Base-by-base conservation (phyloP, 2,113 vertebrate genomes). In the Tricholaema leucomelas region DNA sequence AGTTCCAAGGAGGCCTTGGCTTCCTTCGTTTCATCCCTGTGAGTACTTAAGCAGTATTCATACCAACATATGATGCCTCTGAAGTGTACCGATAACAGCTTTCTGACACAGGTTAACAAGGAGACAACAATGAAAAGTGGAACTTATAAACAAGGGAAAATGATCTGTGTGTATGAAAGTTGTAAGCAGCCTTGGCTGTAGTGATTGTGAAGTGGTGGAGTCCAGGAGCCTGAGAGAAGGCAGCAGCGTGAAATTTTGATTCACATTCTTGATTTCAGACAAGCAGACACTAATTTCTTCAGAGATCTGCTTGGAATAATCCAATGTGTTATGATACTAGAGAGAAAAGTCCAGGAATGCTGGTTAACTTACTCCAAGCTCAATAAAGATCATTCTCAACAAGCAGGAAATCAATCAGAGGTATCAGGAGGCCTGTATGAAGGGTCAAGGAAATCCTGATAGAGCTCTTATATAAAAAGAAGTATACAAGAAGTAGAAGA, bases 301-400 rank as follows among this genome's bases (percentile, higher is more conserved):
- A 63, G 36, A 59, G 14, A 31, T 20, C 7, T 59, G 9, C 6
- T 9, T 56, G 66, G 28, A 56, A 71, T 23, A 71, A 19, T 42
- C 9, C 23, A 13, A 35, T n/a, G 10, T 4, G 15, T 35, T 61
- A n/a, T 4, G 12, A 3, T 9, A 7, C 13, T 15, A 58, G 30
- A 63, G 12, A 72, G 10, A 36, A 25, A 1, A 67, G 21, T 25
- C 23, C 0, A 1, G 5, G 13, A 50, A 64, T 48, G 10, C 3
- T 28, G 12, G 8, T 10, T 76, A 9, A 36, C 3, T 8, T 75
- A 4, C 35, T 61, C 17, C 30, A 52, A 19, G 14, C 12, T 59
- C 56, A 40, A 42, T 36, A 84, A 48, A 13, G 0, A 0, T 54
- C 10, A 13, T 33, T 30, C 12, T 6, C 19, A 80, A 18, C 5